Base-by-base conservation (phyloP, 37 sponge, comb jelly and placozoan species). In the Bolinopsis microptera region DNA sequence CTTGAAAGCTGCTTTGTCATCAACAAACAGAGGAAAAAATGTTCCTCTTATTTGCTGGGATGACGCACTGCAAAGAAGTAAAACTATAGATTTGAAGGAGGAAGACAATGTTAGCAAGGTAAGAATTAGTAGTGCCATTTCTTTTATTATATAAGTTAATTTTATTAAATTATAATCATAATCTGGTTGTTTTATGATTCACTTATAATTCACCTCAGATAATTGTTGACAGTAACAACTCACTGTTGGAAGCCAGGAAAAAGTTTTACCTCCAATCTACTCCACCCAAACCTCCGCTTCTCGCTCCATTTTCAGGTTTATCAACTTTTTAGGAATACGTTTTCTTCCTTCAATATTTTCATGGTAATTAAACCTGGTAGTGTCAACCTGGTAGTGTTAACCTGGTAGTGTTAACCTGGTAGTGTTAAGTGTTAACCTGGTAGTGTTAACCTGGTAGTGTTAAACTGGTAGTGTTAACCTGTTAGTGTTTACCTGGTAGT, bases 11-110 rank as follows among this genome's bases (percentile, higher is more conserved):
- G 90, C 90, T 5, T 34, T 86, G 13, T 86, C 90, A 0, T 38
- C 24, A 13, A 86, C 90, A 24, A 41, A 39, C 3, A 35, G 90
- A 24, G 61, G 30, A 2, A 22, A 18, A 16, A 38, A 38, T 23
- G 22, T 25, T 8, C 90, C 90, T 24, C 90, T 86, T 22, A 86
- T 86, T 28, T 86, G 90, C 90, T 86, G 90, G 90, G 90, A 86
- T 5, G 90, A 86, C 39, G 90, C 90, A n/a, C 41, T 86, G 0
- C 23, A 35, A 3, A 39, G 90, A 23, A 40, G 90, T 34, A 39
- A 41, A 38, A 86, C 90, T 8, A 38, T 86, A 22, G 2, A 40
- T 1, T 30, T 86, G 27, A 8, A 35, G 1, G 61, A 38, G 30
- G 80, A 35, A 35, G 36, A 34, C 35, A 1, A 32, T 27, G 35